These are phyloP conservation scores for Anisognathus igniventris DNA, from an alignment of 2,797 vertebrate genomes.

Conservation along the genomic window DNA sequence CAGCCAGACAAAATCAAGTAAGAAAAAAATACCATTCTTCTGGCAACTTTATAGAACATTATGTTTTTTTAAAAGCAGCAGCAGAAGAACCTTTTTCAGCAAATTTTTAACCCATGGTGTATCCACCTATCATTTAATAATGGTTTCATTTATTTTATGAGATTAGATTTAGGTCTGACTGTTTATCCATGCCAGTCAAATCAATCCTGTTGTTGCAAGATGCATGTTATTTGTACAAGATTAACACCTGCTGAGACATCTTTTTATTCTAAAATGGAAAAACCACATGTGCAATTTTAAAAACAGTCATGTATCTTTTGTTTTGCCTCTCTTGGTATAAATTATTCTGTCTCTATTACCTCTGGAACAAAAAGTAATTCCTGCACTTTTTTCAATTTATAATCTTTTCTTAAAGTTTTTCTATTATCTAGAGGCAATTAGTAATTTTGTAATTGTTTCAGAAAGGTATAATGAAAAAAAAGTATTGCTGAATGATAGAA, in stretches of 20 bases:
- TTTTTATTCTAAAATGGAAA: conserved; percentile 5
- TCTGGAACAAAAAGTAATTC: not conserved
- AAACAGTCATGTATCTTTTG: not conserved
- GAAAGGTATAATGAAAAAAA: not conserved
- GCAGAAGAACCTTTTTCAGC: not conserved
- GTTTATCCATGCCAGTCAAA: conserved; percentile 24
- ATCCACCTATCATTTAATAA: not conserved
- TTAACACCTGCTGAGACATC: conserved; percentile 19
- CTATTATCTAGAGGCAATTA: not conserved
- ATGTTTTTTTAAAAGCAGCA: not conserved
- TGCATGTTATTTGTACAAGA: conserved; percentile 7
- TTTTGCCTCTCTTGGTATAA: not conserved
- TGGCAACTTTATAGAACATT: not conserved
- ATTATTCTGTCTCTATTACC: not conserved
- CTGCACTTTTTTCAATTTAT: not conserved
- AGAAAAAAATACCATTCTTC: not conserved
- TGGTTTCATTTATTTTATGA: conserved; percentile 10
- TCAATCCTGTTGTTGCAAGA: conserved; percentile 24
- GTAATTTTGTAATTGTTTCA: not conserved
- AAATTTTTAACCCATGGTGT: not conserved
- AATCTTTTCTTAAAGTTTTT: not conserved
- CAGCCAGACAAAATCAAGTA: not conserved
- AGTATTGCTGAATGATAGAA: not conserved
- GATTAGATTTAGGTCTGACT: not conserved
- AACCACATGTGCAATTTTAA: not conserved